A percentile compares a stretch with the other conserved stretches of the same genome.
phyloP scores from a whole-genome alignment of 35 echinoderm and acorn worm genomes.

The Patiria miniata region DNA sequence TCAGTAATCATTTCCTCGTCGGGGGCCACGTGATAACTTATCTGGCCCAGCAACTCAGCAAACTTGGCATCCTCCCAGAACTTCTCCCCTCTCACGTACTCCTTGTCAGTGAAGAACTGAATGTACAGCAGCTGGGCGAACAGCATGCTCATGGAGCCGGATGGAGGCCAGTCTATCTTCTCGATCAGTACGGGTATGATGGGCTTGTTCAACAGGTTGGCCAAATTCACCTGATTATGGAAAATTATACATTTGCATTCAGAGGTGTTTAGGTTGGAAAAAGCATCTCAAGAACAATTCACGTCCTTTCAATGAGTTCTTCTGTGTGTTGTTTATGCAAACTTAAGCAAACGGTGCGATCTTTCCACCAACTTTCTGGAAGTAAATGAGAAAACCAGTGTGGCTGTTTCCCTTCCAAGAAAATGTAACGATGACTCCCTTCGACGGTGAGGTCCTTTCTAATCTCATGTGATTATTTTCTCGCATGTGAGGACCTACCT shows the following conservation, averaged over 20 bases:
- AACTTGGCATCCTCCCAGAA: constrained; percentile 95
- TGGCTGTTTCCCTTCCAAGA: no score
- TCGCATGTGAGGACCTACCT: constrained; percentile 44
- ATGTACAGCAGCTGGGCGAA: constrained; percentile 99
- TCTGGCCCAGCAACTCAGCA: constrained; percentile 77
- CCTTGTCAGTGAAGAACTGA: constrained; percentile 80
- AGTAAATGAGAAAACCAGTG: no score
- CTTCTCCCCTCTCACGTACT: constrained; percentile 92
- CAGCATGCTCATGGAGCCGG: constrained; percentile 97
- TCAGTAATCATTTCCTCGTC: constrained; percentile 83
- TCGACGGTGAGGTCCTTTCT: no score
- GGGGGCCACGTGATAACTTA: constrained; percentile 80
- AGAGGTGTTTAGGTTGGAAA: no score
- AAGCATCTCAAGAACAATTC: no score
- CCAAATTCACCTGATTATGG: constrained; percentile 80
- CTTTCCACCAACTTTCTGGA: no score
- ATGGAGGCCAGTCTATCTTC: constrained; percentile 83
- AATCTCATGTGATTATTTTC: no score
- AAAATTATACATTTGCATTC: background rate
- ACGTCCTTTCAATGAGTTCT: no score
- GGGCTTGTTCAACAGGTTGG: constrained; percentile 96
- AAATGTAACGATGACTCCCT: no score
- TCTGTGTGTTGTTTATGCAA: no score
- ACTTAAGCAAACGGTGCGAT: no score
- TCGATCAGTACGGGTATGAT: constrained; percentile 97